Base-by-base conservation (phyloP, 2,113 vertebrate genomes). In the Protomyctophum bolini region DNA sequence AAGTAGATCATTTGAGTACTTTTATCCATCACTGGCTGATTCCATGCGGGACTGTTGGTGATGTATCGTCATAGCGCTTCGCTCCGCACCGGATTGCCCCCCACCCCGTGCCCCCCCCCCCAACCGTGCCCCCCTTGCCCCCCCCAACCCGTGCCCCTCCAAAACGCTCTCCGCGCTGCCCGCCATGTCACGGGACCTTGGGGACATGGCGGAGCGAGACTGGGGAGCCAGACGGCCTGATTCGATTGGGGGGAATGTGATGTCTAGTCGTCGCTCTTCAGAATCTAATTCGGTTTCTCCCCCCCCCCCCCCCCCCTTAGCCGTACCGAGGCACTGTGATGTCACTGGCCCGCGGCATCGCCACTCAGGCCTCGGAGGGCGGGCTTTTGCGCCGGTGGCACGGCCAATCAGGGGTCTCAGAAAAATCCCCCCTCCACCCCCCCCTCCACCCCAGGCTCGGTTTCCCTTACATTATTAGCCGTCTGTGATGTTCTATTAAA, bases 401-500 rank as follows among this genome's bases (percentile, higher is more conserved):
- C 14, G 28, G 49, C 57, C 76, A 79, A 82, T 73, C 51, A 70
- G 46, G 73, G 72, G 45, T 51, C 58, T 7, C 70, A 55, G 77
- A 65, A 62, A 33, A n/a, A n/a, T n/a, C n/a, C n/a, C n/a, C n/a
- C n/a, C n/a, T n/a, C n/a, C 46, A 29, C 59, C 55, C 50, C 60
- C 2, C 8, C 60, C 14, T 57, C 14, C 6, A 6, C 77, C 29
- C 62, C 54, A 76, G 65, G 83, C 72, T 65, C 80, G 64, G 79
- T 89, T 89, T 82, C 71, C 86, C 83, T 92, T 90, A 90, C 90
- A 86, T 87, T 87, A 89, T 92, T 92, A 91, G 89, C 81, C 57
- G 81, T 80, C 80, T 91, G 88, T 88, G 91, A 89, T 92, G 88
- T 85, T 89, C 69, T 84, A 90, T 92, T 92, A 92, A 91, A 90